Evolutionary conservation across 2,113 vertebrate species (phyloP).

Genomic region (Phaethornis superciliosus): DNA sequence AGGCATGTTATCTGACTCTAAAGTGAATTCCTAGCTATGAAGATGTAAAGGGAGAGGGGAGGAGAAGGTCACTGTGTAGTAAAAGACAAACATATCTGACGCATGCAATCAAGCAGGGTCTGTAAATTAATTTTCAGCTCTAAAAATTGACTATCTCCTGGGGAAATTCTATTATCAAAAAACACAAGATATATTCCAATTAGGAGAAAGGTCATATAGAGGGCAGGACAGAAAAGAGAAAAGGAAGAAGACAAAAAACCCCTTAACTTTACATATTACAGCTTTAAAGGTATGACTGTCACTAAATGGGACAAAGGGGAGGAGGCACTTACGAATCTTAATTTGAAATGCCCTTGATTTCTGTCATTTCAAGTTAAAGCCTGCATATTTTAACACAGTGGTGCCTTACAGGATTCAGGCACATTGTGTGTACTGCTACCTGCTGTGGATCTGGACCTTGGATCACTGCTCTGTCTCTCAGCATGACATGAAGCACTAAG

Average conservation of each 20-base stretch:
- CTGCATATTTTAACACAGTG: slow-evolving; percentile 50
- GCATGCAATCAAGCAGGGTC: slow-evolving; percentile 47
- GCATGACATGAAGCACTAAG: slow-evolving; percentile 36
- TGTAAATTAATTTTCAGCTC: slow-evolving; percentile 68
- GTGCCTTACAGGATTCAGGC: slow-evolving; percentile 18
- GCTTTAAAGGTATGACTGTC: not conserved
- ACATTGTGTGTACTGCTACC: slow-evolving; percentile 17
- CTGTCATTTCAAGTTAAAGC: slow-evolving; percentile 52
- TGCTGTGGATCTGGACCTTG: slow-evolving; percentile 54
- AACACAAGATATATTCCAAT: slow-evolving; percentile 69
- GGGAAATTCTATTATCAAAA: slow-evolving; percentile 72
- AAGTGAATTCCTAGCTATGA: slow-evolving; percentile 12
- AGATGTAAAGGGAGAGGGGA: slow-evolving; percentile 31
- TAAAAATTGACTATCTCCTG: slow-evolving; percentile 65
- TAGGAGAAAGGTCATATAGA: slow-evolving; percentile 53
- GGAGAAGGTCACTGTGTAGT: slow-evolving; percentile 58
- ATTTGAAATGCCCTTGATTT: slow-evolving; percentile 64
- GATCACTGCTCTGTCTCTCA: slow-evolving; percentile 56
- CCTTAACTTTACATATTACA: not conserved
- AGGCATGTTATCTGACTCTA: not conserved
- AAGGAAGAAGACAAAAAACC: not conserved
- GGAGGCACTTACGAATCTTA: not conserved
- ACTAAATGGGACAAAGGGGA: slow-evolving; percentile 34
- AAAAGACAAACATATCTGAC: slow-evolving; percentile 67
- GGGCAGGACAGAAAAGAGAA: slow-evolving; percentile 41